Evolutionary conservation across 2,888 invertebrate genomes (phyloP), one percentile per base, ranked within the genome.

Genomic region (Mantis religiosa): DNA sequence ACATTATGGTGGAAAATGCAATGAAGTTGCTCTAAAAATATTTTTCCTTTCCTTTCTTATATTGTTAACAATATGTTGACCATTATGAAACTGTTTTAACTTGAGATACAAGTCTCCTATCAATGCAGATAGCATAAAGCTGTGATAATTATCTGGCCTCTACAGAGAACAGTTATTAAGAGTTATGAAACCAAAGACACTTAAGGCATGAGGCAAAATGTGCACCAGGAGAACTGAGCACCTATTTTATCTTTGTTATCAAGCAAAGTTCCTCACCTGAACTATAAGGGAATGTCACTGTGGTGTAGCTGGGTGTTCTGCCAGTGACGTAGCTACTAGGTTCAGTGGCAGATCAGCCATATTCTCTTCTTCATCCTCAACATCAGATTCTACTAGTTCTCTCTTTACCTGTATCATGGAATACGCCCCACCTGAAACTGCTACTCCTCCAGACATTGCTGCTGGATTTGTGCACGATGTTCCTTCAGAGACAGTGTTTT

Each of bases 331-430:
- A 85, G 96, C 95, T 87, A 96, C 96, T 91, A 96, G 94, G 93
- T 96, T 96, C 90, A 96, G 93, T 25, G 96, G 96, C 91, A 95
- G 94, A 91, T 96, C 96, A 91, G 93, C 93, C 84, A 93, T 92
- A 91, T 91, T 90, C 89, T 90, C 89, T n/a, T 89, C 89, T 30
- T 88, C 89, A 27, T 88, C 90, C 88, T 94, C 94, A 89, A 94
- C 93, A 28, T 92, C 94, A 87, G 91, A 90, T 83, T 92, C 91
- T 85, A 92, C 91, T 85, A 91, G 91, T 88, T 92, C 92, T 88
- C 93, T 92, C 90, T 92, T 92, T 85, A 91, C 91, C 88, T 93
- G 92, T 81, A 88, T 89, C 34, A 83, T 84, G 47, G 89, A 88
- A 27, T 87, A 87, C n/a, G 34, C 20, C 4, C 54, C 54, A 20